Evolutionary conservation across 2,888 invertebrate genomes (phyloP), one percentile per base, ranked within the genome.

Genomic region (Heliconius hortense): DNA sequence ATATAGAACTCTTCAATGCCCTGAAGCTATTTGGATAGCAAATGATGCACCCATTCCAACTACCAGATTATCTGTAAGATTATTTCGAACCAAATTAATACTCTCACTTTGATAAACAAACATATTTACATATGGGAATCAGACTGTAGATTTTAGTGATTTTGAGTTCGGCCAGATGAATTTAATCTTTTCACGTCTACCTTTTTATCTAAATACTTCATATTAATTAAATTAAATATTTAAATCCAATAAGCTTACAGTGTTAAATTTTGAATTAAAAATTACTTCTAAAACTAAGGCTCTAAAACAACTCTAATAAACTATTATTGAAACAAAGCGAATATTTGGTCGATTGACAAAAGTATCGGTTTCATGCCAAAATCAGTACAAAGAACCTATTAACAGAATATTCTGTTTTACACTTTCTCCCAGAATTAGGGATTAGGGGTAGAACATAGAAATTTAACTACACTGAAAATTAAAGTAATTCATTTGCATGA

Each of bases 61-160:
- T 82, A 82, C 59, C 60, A 85, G 89, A 89, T 89, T 88, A 91
- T 90, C 90, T 87, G 81, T 77, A 81, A 80, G 90, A 91, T 91
- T 89, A 83, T 89, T 90, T 84, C 86, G 82, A 87, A 85, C 86
- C 78, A 89, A 91, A 91, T 91, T 89, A 90, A 88, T 90, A 89
- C 88, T 87, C 86, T 88, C 85, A 85, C 85, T 87, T 85, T 84
- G 89, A 90, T 91, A 90, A 94, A 90, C 91, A 91, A 93, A 93
- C 90, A 86, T 84, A 91, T 92, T 92, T 92, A 89, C 92, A 93
- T 93, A 92, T 91, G 89, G 82, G 80, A 85, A 90, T 88, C 87
- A 81, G 84, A 82, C 86, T 87, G 80, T 86, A 85, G 85, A 87
- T 88, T 85, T 84, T 82, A 78, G 74, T 79, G 82, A 82, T 81